A percentile compares a stretch with the other conserved stretches of the same genome.
Evolutionary conservation across 2,888 invertebrate species (phyloP).

Genomic region (Lepas anatifera): DNA sequence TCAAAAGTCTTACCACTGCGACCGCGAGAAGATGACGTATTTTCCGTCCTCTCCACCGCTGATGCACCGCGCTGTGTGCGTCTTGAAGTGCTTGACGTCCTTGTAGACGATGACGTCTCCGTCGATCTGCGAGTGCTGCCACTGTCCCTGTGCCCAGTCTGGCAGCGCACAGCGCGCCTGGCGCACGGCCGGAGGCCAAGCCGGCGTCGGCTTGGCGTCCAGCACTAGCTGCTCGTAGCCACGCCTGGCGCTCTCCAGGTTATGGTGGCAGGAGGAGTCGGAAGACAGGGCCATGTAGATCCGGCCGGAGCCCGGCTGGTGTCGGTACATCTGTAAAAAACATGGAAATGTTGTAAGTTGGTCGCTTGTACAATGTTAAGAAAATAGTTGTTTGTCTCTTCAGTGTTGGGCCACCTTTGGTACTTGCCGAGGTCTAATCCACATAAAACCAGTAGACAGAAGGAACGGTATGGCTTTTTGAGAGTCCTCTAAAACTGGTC

Average conservation of each 20-base stretch:
- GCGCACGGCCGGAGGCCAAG: conserved; percentile 35
- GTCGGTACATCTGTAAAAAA: conserved; percentile 42
- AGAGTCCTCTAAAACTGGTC: too few species aligned
- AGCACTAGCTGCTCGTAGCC: conserved; percentile 47
- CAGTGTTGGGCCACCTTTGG: too few species aligned
- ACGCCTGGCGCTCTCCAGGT: conserved; percentile 41
- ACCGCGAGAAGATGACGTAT: conserved; percentile 41
- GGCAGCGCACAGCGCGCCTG: conserved; percentile 40
- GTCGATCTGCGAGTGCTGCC: conserved; percentile 44
- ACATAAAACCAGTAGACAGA: too few species aligned
- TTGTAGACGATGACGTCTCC: conserved; percentile 39
- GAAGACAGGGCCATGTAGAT: conserved; percentile 48
- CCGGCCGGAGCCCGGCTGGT: conserved; percentile 40
- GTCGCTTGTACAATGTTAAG: too few species aligned
- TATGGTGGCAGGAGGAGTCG: conserved; percentile 48
- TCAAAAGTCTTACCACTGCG: conserved; percentile 43
- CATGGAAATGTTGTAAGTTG: too few species aligned
- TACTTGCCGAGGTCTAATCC: too few species aligned
- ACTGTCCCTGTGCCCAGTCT: conserved; percentile 48
- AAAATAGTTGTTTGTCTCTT: too few species aligned
- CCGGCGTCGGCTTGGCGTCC: conserved; percentile 27
- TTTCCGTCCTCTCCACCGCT: conserved; percentile 36
- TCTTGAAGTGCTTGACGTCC: conserved; percentile 42
- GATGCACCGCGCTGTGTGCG: conserved; percentile 42
- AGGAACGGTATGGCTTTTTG: too few species aligned